A percentile compares a stretch with the other conserved stretches of the same genome.
These are phyloP conservation scores for Acrobasis repandana DNA, from an alignment of 2,888 invertebrate genomes.

Conservation along the genomic window DNA sequence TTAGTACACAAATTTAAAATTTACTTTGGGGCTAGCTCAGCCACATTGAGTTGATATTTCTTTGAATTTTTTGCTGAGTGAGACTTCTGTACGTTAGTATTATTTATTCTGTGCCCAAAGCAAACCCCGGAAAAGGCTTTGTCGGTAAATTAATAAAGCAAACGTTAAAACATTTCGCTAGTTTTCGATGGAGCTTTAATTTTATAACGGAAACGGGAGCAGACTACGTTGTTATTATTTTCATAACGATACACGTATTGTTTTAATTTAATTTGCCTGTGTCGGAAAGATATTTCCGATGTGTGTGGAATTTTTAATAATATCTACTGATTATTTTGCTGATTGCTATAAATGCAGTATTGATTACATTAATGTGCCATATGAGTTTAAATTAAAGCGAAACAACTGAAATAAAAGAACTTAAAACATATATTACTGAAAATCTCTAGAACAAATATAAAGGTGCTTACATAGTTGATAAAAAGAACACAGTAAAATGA, in stretches of 20 bases:
- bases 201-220: conserved; percentile 37
- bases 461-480: no score
- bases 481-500: no score
- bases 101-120: not conserved
- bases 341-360: not conserved
- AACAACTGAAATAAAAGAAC: no score
- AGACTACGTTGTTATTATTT: conserved; percentile 22
- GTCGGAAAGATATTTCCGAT: not conserved
- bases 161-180: conserved; percentile 37
- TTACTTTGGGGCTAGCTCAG: no score
- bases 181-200: conserved; percentile 40
- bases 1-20: no score
- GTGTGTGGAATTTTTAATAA: conserved; percentile 2
- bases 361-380: no score
- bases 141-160: conserved; percentile 25
- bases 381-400: no score
- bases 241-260: conserved; percentile 8
- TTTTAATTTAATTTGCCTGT: conserved; percentile 12
- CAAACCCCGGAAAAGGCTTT: conserved; percentile 1
- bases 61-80: no score
- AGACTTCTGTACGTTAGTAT: no score
- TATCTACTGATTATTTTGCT: not conserved
- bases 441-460: no score
- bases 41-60: no score
- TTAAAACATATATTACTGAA: no score